Percentiles rank a stretch among this genome's conserved stretches.
Evolutionary conservation across 2,888 invertebrate species (phyloP).

Genomic region (Drosophila maculinotata): DNA sequence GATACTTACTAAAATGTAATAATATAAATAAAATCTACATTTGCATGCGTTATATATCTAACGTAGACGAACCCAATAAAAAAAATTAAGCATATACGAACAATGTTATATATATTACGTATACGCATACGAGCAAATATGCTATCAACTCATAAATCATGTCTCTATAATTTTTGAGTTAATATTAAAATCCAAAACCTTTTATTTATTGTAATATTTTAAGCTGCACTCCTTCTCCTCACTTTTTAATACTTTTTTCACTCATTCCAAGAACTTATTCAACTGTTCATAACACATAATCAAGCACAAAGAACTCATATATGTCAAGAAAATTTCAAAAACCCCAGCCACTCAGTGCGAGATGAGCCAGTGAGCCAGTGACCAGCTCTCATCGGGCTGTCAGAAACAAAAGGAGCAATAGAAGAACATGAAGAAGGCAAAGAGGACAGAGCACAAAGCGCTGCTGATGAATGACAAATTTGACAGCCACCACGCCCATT

Average conservation of each 20-base stretch:
- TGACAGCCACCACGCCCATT: constrained; percentile 63
- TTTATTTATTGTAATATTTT: too few relatives aligned
- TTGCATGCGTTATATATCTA: too few relatives aligned
- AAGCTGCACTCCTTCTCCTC: not conserved
- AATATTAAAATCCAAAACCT: not conserved
- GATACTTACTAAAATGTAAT: too few relatives aligned
- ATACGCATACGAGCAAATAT: too few relatives aligned
- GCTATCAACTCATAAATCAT: too few relatives aligned
- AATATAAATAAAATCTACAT: too few relatives aligned
- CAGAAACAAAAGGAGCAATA: constrained; percentile 55
- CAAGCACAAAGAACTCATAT: constrained; percentile 1
- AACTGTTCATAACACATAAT: not conserved
- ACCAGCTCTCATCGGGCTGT: constrained; percentile 33
- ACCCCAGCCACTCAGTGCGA: not conserved
- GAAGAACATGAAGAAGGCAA: constrained; percentile 7
- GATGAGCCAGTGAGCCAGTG: constrained; percentile 34
- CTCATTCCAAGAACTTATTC: not conserved
- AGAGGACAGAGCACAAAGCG: constrained; percentile 28
- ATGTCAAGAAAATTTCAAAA: constrained; percentile 11
- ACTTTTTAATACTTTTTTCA: not conserved
- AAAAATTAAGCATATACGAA: too few relatives aligned
- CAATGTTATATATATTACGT: too few relatives aligned
- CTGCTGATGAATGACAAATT: constrained; percentile 76
- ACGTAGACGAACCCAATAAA: too few relatives aligned
- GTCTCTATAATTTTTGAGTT: too few relatives aligned